A percentile compares a stretch with the other conserved stretches of the same genome.
Evolutionary conservation across 2,113 vertebrate species (phyloP).

Genomic region (Ginglymostoma cirratum): DNA sequence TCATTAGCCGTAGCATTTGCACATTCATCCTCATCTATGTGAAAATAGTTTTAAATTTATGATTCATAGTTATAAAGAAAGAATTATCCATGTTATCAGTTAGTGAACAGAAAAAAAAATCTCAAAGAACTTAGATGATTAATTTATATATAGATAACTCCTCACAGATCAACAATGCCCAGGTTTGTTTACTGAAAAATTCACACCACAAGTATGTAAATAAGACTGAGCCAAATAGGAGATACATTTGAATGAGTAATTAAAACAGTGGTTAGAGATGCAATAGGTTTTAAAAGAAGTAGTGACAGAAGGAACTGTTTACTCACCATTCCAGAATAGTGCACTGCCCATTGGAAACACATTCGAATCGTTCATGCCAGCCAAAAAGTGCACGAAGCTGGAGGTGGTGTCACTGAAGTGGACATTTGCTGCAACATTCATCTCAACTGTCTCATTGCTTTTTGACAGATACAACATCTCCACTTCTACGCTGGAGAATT

Average conservation of each 20-base stretch:
- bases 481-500: background rate
- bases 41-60: background rate
- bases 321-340: constrained; percentile 18
- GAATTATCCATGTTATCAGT: background rate
- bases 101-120: background rate
- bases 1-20: background rate
- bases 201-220: background rate
- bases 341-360: background rate
- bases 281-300: background rate
- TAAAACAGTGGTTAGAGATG: background rate
- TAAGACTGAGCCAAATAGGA: background rate
- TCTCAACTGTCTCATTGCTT: background rate
- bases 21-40: constrained; percentile 52
- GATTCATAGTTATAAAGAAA: too few relatives aligned
- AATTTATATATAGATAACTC: background rate
- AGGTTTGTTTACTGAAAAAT: background rate
- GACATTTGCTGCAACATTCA: background rate
- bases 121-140: background rate
- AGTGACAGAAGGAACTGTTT: background rate
- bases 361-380: too few relatives aligned
- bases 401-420: background rate
- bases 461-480: background rate
- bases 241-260: background rate
- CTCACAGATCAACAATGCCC: background rate
- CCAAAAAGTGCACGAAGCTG: background rate